A percentile compares a stretch with the other conserved stretches of the same genome.
phyloP scores from a whole-genome alignment of 2,797 vertebrate species.

The Coluber constrictor region DNA sequence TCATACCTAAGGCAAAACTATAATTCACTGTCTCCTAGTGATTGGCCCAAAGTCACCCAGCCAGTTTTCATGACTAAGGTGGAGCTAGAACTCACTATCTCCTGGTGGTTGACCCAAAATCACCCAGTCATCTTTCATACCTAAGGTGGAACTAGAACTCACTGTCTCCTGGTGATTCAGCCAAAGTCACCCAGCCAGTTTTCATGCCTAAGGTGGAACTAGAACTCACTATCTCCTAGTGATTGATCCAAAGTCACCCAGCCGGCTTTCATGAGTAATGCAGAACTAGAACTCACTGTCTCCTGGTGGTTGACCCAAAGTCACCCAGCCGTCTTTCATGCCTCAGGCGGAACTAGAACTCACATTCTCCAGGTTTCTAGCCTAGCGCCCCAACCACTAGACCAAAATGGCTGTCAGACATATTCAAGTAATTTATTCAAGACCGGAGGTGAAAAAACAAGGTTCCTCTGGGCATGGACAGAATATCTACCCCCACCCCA shows the following conservation, averaged over 20 bases:
- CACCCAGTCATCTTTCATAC: too few relatives aligned
- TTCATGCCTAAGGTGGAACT: too few relatives aligned
- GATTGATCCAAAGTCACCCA: too few relatives aligned
- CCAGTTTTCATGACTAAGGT: rapidly evolving
- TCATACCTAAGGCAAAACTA: too few relatives aligned
- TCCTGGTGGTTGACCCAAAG: neutral
- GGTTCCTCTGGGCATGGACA: neutral
- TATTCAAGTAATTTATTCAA: neutral
- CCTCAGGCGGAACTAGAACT: neutral
- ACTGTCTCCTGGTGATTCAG: too few relatives aligned
- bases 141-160: too few relatives aligned
- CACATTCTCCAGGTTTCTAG: neutral
- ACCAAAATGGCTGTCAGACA: neutral
- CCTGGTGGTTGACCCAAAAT: too few relatives aligned
- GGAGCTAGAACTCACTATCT: too few relatives aligned
- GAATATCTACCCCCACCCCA: neutral
- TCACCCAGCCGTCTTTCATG: rapidly evolving
- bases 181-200: too few relatives aligned
- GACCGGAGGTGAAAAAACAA: neutral
- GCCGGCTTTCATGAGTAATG: rapidly evolving
- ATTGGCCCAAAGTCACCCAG: neutral
- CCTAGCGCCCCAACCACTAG: neutral
- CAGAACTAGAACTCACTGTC: rapidly evolving
- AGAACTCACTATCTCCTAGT: too few relatives aligned
- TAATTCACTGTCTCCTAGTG: too few relatives aligned